Base-by-base conservation (phyloP, 2,888 invertebrate species). In the Dasypolia templi region DNA sequence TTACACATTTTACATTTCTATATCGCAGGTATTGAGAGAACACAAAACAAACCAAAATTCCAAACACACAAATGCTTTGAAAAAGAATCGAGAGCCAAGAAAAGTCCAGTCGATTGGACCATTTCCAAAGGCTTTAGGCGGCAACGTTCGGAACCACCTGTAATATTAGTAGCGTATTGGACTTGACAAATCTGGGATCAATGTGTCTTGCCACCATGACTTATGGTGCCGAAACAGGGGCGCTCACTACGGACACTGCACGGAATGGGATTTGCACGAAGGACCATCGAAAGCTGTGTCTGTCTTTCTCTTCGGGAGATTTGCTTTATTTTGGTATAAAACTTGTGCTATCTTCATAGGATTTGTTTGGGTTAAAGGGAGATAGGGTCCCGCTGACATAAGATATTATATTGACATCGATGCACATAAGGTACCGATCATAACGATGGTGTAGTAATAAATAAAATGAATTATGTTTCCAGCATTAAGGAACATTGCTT, bases 101-200 rank as follows among this genome's bases (percentile, higher is more conserved):
- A 78, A 78, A 78, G 81, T 81, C 77, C 77, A 78, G 81, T 78
- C 81, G 81, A 78, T 78, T 78, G 77, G 77, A 75, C 77, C 77
- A 78, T 78, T 78, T 78, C 77, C 77, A 78, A 78, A 75, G 76
- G 77, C 55, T 78, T 81, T 81, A 22, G 51, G 26, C 22, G 63
- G 56, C 63, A 64, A 76, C 58, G 67, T 81, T 55, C 53, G 49
- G 49, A 79, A 79, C 79, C 79, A 79, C 79, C 79, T 79, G 79
- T 79, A 79, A 81, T 79, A 79, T 79, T 79, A 79, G 82, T 58
- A 64, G 64, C 79, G 79, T 79, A 79, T 79, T 79, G 82, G 82
- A 68, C 77, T 79, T 79, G 79, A 79, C 79, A 79, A 79, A 79
- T 79, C 79, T 79, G 63, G 82, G 79, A 79, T 79, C 82, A 79